These are phyloP conservation scores for Gymnoscopelus microlampas DNA, from an alignment of 2,797 vertebrate genomes.

Conservation along the genomic window DNA sequence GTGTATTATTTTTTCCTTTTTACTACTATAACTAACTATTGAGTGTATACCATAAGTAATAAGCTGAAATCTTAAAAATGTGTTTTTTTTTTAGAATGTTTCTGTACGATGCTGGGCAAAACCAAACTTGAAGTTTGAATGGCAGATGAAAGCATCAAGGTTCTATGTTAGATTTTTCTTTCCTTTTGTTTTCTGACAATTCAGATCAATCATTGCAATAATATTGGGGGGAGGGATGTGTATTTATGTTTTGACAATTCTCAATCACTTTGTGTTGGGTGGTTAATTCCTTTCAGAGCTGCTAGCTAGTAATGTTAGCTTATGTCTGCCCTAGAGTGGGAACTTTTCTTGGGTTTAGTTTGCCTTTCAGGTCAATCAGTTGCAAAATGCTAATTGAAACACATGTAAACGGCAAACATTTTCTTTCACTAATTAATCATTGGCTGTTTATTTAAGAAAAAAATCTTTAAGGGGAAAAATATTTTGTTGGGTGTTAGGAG, in stretches of 20 bases:
- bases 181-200: conserved; percentile 57
- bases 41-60: conserved; percentile 20
- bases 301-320: not conserved
- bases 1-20: not conserved
- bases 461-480: not conserved
- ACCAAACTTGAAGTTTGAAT: conserved; percentile 49
- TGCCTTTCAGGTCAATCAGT: conserved; percentile 37
- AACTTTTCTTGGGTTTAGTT: conserved; percentile 23
- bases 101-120: conserved; percentile 27
- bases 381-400: conserved; percentile 36
- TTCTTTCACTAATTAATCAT: not conserved
- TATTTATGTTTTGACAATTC: conserved; percentile 10
- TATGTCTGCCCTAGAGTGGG: not conserved
- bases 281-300: not conserved
- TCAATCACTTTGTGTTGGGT: conserved; percentile 21
- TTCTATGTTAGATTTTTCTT: not conserved
- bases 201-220: conserved; percentile 71
- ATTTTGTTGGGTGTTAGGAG: conserved; percentile 13
- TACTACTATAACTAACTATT: conserved; percentile 34
- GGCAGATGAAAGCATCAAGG: conserved; percentile 5
- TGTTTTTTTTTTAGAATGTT: conserved; percentile 46
- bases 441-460: no score
- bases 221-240: conserved; percentile 18
- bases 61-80: conserved; percentile 29
- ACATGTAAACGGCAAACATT: conserved; percentile 30